Evolutionary conservation across 2,888 invertebrate species (phyloP).

Genomic region (Poecilus cupreus): DNA sequence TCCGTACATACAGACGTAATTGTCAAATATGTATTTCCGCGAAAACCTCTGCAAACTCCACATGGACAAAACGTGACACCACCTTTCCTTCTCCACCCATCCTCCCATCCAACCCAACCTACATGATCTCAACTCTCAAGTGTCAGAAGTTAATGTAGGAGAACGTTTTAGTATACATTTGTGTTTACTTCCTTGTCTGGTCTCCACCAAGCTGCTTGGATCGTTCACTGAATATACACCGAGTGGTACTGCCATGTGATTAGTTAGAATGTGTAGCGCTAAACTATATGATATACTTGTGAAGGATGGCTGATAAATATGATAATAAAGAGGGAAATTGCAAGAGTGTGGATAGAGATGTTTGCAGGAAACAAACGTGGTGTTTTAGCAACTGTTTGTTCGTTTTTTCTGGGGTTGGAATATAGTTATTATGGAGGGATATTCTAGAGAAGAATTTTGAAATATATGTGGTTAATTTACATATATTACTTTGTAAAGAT

Average conservation of each 20-base stretch:
- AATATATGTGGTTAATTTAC: no score
- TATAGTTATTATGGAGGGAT: no score
- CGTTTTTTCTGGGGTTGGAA: not conserved
- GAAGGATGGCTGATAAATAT: not conserved
- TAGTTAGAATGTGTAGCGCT: not conserved
- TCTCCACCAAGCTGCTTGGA: not conserved
- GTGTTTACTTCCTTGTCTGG: constrained; percentile 16
- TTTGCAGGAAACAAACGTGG: not conserved
- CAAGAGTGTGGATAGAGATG: not conserved
- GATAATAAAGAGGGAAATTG: not conserved
- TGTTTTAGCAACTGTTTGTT: not conserved
- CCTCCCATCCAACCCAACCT: no score
- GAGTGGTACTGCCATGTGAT: not conserved
- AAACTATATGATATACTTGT: not conserved
- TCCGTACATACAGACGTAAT: no score
- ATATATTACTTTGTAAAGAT: no score
- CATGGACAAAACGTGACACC: no score
- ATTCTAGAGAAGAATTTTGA: no score
- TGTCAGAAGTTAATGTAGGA: not conserved
- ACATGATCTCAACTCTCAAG: no score
- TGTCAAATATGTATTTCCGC: no score
- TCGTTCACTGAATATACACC: not conserved
- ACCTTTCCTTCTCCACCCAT: no score
- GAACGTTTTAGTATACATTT: constrained; percentile 31
- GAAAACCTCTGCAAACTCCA: no score